Base-by-base conservation (phyloP, 2,113 vertebrate genomes). In the Lampris megalopsis region DNA sequence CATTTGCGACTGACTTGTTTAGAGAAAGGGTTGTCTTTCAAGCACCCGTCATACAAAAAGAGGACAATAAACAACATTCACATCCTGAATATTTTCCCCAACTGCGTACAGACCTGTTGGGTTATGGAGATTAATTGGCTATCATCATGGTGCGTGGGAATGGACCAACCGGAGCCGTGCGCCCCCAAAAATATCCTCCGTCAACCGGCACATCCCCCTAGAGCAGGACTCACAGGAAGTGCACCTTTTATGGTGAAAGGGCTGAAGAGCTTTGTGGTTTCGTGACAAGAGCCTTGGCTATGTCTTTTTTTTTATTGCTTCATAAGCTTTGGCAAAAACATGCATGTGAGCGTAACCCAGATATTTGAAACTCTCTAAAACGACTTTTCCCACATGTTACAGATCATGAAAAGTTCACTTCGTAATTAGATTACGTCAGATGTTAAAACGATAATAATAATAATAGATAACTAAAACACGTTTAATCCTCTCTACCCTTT, bases 171-270 rank as follows among this genome's bases (percentile, higher is more conserved):
- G 13, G 40, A 36, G 8, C 54, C 11, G 5, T 37, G 9, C 10
- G 13, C 49, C 60, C 41, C 43, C 9, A 3, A 59, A 73, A 64
- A 53, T 24, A 24, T 63, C 45, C 2, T 54, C 72, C 65, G 69
- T 68, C 68, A 78, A 63, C 2, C 50, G 67, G 54, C 66, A 63
- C 49, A 74, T 63, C 71, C 8, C 56, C 6, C 38, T 10, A 52
- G 67, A 53, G 0, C 61, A 80, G 77, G 75, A 73, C 47, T 58
- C 45, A 52, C 24, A 63, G 69, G 76, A 86, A 75, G 73, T 54
- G 81, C 68, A 67, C 64, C 50, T 73, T 72, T 71, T 62, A 58
- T 78, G 68, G 71, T 78, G 63, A 80, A 60, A 64, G 65, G 70
- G 2, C 49, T 6, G 63, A 47, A 62, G 59, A 68, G 75, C 59